These are phyloP conservation scores for Gambelia wislizenii DNA, from an alignment of 2,797 vertebrate species.

Conservation along the genomic window DNA sequence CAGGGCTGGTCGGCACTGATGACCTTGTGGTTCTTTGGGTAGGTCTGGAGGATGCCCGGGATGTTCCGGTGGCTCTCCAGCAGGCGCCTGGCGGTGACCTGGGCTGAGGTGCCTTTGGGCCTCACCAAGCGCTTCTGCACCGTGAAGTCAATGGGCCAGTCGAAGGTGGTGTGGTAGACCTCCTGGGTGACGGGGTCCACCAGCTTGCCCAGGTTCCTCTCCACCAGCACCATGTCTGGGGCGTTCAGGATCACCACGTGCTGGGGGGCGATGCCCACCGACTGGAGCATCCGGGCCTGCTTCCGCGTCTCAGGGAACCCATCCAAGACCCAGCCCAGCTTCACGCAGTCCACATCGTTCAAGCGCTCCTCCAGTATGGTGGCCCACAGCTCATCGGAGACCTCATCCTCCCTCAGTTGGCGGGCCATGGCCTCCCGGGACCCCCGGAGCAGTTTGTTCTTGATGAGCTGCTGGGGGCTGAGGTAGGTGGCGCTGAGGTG, in stretches of 20 bases:
- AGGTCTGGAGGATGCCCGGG: slow-evolving; percentile 76
- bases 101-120: slow-evolving; percentile 56
- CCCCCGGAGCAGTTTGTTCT: background rate
- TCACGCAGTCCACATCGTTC: slow-evolving; percentile 74
- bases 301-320: slow-evolving; percentile 82
- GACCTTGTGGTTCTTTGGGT: slow-evolving; percentile 75
- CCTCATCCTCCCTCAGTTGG: background rate
- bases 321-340: slow-evolving; percentile 88
- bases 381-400: slow-evolving; percentile 67
- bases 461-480: slow-evolving; percentile 48
- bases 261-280: slow-evolving; percentile 79
- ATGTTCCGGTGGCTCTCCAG: slow-evolving; percentile 76
- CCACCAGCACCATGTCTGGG: slow-evolving; percentile 78
- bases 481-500: slow-evolving; percentile 69
- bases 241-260: slow-evolving; percentile 86
- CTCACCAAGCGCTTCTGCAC: slow-evolving; percentile 76
- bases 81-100: slow-evolving; percentile 68
- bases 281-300: slow-evolving; percentile 83
- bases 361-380: slow-evolving; percentile 76
- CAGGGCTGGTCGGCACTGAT: slow-evolving; percentile 85
- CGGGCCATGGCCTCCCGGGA: background rate
- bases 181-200: slow-evolving; percentile 77
- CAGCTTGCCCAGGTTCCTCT: slow-evolving; percentile 78
- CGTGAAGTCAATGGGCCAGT: slow-evolving; percentile 74
- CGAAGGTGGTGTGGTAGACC: slow-evolving; percentile 82